phyloP scores from a whole-genome alignment of 2,113 vertebrate genomes.

The Solea solea region DNA sequence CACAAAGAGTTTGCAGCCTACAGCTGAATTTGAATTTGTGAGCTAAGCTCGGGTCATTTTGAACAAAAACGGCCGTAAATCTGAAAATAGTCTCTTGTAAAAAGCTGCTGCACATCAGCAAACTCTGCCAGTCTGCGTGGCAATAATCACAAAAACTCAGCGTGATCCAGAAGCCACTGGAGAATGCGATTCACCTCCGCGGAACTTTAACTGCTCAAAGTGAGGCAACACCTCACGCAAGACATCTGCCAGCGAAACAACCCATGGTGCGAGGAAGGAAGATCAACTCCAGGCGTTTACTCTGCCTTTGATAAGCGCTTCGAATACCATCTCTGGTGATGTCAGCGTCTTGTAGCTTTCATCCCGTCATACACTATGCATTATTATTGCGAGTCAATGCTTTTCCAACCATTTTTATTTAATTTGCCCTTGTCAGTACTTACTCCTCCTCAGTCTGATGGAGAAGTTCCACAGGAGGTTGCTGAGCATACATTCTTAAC shows the following conservation, averaged over 20 bases:
- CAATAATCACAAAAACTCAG: not conserved
- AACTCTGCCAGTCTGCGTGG: not conserved
- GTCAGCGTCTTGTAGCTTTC: conserved; percentile 43
- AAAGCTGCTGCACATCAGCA: no score
- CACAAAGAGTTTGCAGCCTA: no score
- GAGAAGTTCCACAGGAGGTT: conserved; percentile 71
- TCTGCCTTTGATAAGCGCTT: conserved; percentile 34
- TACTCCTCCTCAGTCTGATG: conserved; percentile 57
- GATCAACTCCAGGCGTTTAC: conserved; percentile 5
- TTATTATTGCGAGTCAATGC: conserved; percentile 38
- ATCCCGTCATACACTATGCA: conserved; percentile 31
- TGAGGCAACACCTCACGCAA: conserved; percentile 23
- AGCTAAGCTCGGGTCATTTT: no score
- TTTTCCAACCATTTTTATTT: conserved; percentile 61
- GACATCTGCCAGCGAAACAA: conserved; percentile 19
- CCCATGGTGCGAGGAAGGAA: conserved; percentile 7
- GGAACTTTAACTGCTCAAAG: conserved; percentile 29
- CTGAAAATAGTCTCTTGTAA: no score
- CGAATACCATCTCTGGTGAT: conserved; percentile 35
- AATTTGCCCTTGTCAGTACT: conserved; percentile 64
- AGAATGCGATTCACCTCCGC: not conserved
- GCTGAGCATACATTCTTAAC: conserved; percentile 80
- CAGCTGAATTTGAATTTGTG: no score
- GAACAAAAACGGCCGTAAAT: no score
- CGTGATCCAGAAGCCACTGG: not conserved